Conservation (phyloP, 2,888 invertebrate species). For the Drosophila mayaguana region DNA sequence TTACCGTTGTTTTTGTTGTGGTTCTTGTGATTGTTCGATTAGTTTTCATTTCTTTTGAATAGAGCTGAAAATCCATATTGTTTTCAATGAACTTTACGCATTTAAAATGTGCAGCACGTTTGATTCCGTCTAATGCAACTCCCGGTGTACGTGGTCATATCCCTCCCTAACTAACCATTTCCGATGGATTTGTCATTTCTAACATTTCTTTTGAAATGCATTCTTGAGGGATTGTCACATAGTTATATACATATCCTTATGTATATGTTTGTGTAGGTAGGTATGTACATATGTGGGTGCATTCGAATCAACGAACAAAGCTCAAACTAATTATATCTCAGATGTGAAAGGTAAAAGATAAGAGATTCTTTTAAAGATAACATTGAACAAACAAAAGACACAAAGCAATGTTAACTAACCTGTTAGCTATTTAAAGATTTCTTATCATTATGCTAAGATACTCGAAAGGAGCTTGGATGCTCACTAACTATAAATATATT, state of each 20-base stretch:
- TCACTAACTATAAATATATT: slow-evolving; percentile 3
- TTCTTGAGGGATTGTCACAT: slow-evolving; percentile 2
- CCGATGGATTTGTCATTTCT: slow-evolving; percentile 25
- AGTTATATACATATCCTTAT: background rate
- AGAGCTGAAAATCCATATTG: slow-evolving; percentile 28
- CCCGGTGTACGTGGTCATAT: slow-evolving; percentile 23
- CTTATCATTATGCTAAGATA: slow-evolving; percentile 17
- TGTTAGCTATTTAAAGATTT: slow-evolving; percentile 11
- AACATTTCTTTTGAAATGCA: background rate
- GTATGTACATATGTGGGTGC: background rate
- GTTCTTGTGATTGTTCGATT: slow-evolving; percentile 32
- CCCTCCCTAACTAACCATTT: slow-evolving; percentile 38
- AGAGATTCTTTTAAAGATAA: slow-evolving; percentile 5
- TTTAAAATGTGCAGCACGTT: slow-evolving; percentile 58
- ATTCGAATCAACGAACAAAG: background rate
- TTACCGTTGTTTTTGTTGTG: slow-evolving; percentile 47
- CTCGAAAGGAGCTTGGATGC: background rate
- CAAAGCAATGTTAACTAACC: background rate
- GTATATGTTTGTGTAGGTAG: too few species aligned
- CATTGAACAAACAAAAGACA: background rate
- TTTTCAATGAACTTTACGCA: slow-evolving; percentile 30
- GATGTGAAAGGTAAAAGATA: slow-evolving; percentile 9
- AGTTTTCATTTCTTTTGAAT: slow-evolving; percentile 41
- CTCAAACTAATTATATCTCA: background rate
- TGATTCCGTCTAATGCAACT: slow-evolving; percentile 6